Conservation (phyloP, 1,140 invertebrate genomes). For the Pseudomyrmex cubaensis region DNA sequence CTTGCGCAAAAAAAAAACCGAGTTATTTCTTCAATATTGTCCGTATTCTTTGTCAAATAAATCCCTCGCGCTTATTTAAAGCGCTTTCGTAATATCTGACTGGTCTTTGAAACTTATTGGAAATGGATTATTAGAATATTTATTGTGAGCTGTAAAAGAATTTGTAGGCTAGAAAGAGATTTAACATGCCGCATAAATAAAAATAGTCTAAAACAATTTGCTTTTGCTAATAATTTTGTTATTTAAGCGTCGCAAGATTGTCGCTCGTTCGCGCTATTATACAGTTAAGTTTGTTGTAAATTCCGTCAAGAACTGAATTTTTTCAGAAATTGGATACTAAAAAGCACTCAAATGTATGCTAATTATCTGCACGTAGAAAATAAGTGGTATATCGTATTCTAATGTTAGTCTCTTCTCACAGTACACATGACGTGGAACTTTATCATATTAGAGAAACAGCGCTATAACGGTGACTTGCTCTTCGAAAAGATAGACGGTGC, state of each 20-base stretch:
- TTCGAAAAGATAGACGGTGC: conserved; percentile 3
- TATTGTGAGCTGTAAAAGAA: not conserved
- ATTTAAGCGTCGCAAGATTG: not conserved
- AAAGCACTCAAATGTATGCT: no score
- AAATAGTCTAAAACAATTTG: not conserved
- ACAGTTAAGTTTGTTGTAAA: not conserved
- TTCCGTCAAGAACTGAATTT: not conserved
- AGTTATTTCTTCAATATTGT: not conserved
- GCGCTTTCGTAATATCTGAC: not conserved
- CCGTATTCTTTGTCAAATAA: not conserved
- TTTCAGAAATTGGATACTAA: not conserved
- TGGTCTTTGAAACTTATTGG: conserved; percentile 14
- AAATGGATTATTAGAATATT: conserved; percentile 38
- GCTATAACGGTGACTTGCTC: not conserved
- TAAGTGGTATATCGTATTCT: no score
- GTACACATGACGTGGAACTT: not conserved
- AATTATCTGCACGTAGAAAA: no score
- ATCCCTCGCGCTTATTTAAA: conserved; percentile 12
- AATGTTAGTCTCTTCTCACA: no score
- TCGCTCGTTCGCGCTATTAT: not conserved
- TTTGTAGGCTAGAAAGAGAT: conserved; percentile 6
- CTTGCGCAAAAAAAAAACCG: not conserved
- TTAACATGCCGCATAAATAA: conserved; percentile 8
- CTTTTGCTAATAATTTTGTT: not conserved
- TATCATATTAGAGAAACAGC: not conserved